Evolutionary conservation across 1,140 invertebrate genomes (phyloP).

Genomic region (Pseudobourletiella spinata): DNA sequence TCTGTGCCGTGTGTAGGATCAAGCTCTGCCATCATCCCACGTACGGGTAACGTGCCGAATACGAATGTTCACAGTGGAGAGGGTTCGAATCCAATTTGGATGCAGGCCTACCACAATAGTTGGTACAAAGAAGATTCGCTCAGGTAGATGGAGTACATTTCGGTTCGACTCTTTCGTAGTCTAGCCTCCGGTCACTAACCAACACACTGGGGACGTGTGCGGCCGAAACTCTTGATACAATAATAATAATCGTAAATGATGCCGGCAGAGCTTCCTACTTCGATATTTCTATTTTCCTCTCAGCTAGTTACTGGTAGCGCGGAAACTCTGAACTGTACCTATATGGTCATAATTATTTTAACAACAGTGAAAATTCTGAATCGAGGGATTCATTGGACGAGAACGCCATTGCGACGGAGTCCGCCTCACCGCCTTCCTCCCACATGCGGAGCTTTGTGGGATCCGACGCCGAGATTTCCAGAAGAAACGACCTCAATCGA

Average conservation of each 20-base stretch:
- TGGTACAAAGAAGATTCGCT: constrained; percentile 79
- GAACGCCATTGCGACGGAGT: constrained; percentile 62
- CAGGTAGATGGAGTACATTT: constrained; percentile 48
- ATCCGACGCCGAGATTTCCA: constrained; percentile 21
- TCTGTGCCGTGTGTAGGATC: constrained; percentile 42
- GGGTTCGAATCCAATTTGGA: constrained; percentile 91
- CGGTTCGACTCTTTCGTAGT: too few relatives aligned
- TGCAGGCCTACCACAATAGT: constrained; percentile 86
- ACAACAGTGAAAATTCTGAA: constrained; percentile 57
- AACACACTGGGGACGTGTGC: too few relatives aligned
- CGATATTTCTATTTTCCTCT: too few relatives aligned
- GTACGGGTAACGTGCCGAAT: constrained; percentile 66
- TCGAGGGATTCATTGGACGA: constrained; percentile 73
- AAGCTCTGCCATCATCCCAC: constrained; percentile 52
- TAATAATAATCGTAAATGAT: too few relatives aligned
- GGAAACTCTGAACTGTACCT: too few relatives aligned
- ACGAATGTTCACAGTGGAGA: constrained; percentile 89
- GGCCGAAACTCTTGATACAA: too few relatives aligned
- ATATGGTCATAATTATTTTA: background rate
- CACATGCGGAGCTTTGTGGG: constrained; percentile 35
- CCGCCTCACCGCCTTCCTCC: constrained; percentile 40
- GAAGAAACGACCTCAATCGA: constrained; percentile 32
- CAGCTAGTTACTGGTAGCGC: too few relatives aligned
- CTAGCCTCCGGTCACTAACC: too few relatives aligned
- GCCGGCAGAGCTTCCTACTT: too few relatives aligned